phyloP scores from a whole-genome alignment of 2,888 invertebrate genomes.

The Caenorhabditis sp. region DNA sequence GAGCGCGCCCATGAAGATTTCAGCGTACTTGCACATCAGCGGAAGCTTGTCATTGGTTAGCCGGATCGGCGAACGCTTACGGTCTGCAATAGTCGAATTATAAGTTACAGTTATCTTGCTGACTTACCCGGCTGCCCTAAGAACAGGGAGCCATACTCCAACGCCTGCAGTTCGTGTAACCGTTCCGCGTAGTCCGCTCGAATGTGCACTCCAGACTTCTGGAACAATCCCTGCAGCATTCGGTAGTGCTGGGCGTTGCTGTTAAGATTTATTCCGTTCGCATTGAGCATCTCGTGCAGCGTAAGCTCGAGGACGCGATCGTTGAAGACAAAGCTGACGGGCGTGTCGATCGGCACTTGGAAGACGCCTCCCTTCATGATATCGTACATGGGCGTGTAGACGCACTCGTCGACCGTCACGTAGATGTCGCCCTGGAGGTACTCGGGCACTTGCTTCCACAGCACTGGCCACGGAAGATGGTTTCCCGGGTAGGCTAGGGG shows the following conservation, averaged over 20 bases:
- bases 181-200: slow-evolving; percentile 17
- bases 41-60: slow-evolving; percentile 7
- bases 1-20: slow-evolving; percentile 8
- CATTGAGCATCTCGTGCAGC: slow-evolving; percentile 1
- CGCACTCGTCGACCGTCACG: background rate
- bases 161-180: background rate
- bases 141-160: background rate
- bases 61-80: background rate
- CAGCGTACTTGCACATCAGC: slow-evolving; percentile 17
- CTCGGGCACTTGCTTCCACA: slow-evolving; percentile 9
- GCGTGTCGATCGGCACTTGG: slow-evolving; percentile 6
- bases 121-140: background rate
- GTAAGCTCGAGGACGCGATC: background rate
- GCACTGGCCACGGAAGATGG: slow-evolving; percentile 25
- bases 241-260: slow-evolving; percentile 5
- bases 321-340: slow-evolving; percentile 1
- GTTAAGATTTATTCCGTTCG: slow-evolving; percentile 30
- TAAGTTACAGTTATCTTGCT: background rate
- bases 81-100: background rate
- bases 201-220: slow-evolving; percentile 19
- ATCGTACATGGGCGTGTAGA: slow-evolving; percentile 9
- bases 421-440: slow-evolving; percentile 3
- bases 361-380: slow-evolving; percentile 18
- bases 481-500: slow-evolving; percentile 22
- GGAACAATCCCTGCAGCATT: slow-evolving; percentile 26